These are phyloP conservation scores for Rambutsinella grinnellia DNA, from an alignment of 2,888 invertebrate species.

Conservation along the genomic window DNA sequence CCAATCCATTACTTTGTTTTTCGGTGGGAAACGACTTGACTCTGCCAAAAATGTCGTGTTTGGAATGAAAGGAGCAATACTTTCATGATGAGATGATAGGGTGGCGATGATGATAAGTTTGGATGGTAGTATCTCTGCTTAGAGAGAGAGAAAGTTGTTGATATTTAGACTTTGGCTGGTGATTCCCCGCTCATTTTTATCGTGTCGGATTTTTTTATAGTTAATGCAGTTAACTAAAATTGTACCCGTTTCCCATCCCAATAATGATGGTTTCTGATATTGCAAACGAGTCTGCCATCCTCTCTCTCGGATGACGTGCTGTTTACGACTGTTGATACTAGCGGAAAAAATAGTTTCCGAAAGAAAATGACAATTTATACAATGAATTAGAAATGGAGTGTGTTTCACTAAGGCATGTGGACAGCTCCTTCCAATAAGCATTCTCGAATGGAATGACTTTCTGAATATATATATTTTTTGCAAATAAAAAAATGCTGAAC, in stretches of 20 bases:
- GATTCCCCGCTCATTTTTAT: background rate
- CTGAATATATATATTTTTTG: background rate
- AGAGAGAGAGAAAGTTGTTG: no score
- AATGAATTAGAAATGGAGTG: background rate
- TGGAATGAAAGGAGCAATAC: background rate
- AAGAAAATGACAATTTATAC: background rate
- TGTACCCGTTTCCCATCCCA: background rate
- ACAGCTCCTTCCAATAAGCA: background rate
- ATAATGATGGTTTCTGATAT: background rate
- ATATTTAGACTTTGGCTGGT: background rate
- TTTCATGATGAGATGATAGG: background rate
- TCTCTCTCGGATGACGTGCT: background rate
- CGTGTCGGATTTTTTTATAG: background rate
- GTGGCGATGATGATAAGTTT: slow-evolving; percentile 7
- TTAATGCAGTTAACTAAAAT: background rate
- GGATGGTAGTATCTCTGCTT: background rate
- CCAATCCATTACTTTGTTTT: slow-evolving; percentile 4
- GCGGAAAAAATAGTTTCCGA: background rate
- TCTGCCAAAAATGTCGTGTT: background rate
- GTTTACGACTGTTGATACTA: background rate
- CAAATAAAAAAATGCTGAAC: background rate
- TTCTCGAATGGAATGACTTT: background rate
- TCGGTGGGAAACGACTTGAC: background rate
- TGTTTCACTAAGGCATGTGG: background rate
- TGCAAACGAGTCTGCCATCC: background rate